Percentiles rank a stretch among this genome's conserved stretches.
phyloP scores from a whole-genome alignment of 2,888 invertebrate species.

The Axea sp. region DNA sequence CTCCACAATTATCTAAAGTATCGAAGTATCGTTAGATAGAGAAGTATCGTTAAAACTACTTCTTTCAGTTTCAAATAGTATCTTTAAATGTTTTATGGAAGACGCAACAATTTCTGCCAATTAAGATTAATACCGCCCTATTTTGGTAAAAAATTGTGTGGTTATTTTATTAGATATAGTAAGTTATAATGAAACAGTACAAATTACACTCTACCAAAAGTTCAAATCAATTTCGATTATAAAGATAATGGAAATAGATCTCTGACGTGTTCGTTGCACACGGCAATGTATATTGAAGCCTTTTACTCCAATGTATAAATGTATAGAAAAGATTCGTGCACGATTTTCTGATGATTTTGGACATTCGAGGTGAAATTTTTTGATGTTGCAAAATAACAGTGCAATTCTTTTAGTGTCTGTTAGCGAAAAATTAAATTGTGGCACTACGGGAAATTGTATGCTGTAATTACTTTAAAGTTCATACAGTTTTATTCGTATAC shows the following conservation, averaged over 20 bases:
- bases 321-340: slow-evolving; percentile 41
- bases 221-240: slow-evolving; percentile 32
- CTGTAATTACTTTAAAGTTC: no score
- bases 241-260: slow-evolving; percentile 21
- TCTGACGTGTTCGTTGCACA: neutral
- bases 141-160: neutral
- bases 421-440: slow-evolving; percentile 38
- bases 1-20: no score
- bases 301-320: slow-evolving; percentile 39
- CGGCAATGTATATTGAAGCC: neutral
- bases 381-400: slow-evolving; percentile 19
- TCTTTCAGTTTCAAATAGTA: no score
- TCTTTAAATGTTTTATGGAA: no score
- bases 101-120: no score
- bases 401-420: slow-evolving; percentile 31
- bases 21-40: no score
- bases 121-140: no score
- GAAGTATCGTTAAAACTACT: no score
- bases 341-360: slow-evolving; percentile 42
- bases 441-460: slow-evolving; percentile 48
- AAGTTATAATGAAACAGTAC: slow-evolving; percentile 13
- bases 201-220: slow-evolving; percentile 9
- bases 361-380: slow-evolving; percentile 38
- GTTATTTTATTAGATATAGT: slow-evolving; percentile 16
- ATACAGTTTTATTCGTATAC: no score